phyloP scores from a whole-genome alignment of 2,113 vertebrate species.

The Engraulis encrasicolus region DNA sequence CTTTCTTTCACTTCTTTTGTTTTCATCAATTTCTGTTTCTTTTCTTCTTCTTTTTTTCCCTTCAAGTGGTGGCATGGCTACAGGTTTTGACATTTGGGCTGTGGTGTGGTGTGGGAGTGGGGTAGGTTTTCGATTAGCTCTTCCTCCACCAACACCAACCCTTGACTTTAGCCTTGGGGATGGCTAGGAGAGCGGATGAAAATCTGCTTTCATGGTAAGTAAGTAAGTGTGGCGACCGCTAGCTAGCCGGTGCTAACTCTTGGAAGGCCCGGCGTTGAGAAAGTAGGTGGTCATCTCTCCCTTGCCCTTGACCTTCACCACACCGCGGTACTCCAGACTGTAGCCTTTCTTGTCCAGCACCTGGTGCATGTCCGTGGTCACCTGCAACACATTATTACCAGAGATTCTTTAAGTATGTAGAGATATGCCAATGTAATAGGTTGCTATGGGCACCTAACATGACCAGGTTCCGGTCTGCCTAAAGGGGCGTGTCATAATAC shows the following conservation, averaged over 20 bases:
- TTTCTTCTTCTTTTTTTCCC: conserved; percentile 28
- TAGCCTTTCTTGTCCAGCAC: conserved; percentile 90
- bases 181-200: conserved; percentile 25
- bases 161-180: conserved; percentile 14
- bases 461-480: too few relatives aligned
- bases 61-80: conserved; percentile 72
- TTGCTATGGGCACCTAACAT: too few relatives aligned
- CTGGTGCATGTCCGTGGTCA: conserved; percentile 92
- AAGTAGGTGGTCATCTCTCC: conserved; percentile 99
- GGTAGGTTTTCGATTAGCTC: conserved; percentile 47
- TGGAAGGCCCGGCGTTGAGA: conserved; percentile 86
- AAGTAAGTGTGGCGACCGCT: too few relatives aligned
- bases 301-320: conserved; percentile 96
- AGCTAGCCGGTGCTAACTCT: conserved; percentile 86
- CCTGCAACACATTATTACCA: conserved; percentile 78
- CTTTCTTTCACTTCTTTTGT: conserved; percentile 53
- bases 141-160: conserved; percentile 51
- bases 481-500: too few relatives aligned
- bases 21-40: conserved; percentile 44
- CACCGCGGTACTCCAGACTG: conserved; percentile 88
- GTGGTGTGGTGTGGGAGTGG: conserved; percentile 41
- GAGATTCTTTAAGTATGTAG: too few relatives aligned
- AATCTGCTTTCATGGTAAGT: neutral
- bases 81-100: conserved; percentile 59
- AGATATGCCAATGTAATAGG: too few relatives aligned